Base-by-base conservation (phyloP, 1,140 invertebrate species). In the Oedothorax gibbosus region DNA sequence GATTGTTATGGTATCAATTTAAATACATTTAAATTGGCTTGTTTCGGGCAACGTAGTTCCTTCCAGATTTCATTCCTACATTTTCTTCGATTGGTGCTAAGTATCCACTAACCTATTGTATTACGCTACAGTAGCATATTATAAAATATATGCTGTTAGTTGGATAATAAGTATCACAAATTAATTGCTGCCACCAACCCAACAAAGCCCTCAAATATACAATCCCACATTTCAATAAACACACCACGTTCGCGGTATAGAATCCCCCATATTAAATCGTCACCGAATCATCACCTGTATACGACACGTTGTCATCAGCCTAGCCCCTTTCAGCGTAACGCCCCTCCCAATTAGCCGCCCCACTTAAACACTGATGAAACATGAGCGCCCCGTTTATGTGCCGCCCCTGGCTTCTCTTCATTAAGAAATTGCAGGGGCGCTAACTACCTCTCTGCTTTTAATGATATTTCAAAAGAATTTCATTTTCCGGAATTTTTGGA, bases 281-380 rank as follows among this genome's bases (percentile, higher is more conserved):
- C 57, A 62, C 12, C 57, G 18, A 62, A 62, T 62, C 57, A 75
- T 54, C n/a, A 56, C 6, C 71, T n/a, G n/a, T 35, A 35, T 35
- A 35, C 35, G 35, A n/a, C 50, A 14, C 21, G 35, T 35, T 35
- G 50, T 72, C 21, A 72, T 15, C 75, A 14, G 12, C 49, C 21
- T 82, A 57, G 57, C 3, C n/a, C 80, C 69, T 82, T 73, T 65
- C 68, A 72, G 80, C 69, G 15, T 71, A 21, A 35, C 14, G 35
- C 54, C 9, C 66, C 75, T 35, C 72, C 49, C 78, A 81, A 81
- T 81, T 81, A 81, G 54, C 62, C 53, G 77, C 57, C 49, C 14
- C 78, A 68, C 78, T 71, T 81, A 71, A 81, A 81, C 78, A 71
- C 78, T 81, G 78, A 81, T 81, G 78, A 81, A 81, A 82, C 68